Evolutionary conservation across 2,888 invertebrate species (phyloP).

Genomic region (Unio pictorum): DNA sequence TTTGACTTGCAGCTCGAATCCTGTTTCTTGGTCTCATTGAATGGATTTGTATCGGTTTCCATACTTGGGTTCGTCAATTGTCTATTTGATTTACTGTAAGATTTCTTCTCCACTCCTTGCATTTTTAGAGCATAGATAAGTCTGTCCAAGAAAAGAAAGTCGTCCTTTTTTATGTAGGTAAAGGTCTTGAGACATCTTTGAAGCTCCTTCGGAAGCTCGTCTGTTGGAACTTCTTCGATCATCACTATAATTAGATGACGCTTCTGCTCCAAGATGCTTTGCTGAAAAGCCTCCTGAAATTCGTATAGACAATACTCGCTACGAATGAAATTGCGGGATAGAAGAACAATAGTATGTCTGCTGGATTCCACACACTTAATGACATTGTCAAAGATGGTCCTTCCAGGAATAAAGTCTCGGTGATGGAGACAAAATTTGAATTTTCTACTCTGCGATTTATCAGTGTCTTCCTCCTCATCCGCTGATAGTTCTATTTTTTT

Average conservation of each 20-base stretch:
- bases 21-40: too few species aligned
- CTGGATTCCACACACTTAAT: conserved; percentile 90
- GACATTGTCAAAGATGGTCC: conserved; percentile 85
- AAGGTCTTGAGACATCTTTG: conserved; percentile 46
- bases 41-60: too few species aligned
- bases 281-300: conserved; percentile 90
- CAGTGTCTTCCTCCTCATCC: conserved; percentile 82
- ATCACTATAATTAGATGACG: conserved; percentile 87
- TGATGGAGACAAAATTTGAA: conserved; percentile 57
- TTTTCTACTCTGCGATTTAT: conserved; percentile 56
- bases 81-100: conserved; percentile 5
- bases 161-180: conserved; percentile 43
- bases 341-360: conserved; percentile 87
- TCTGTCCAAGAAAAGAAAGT: conserved; percentile 37
- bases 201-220: conserved; percentile 74
- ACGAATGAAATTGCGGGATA: conserved; percentile 90
- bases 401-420: conserved; percentile 56
- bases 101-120: conserved; percentile 6
- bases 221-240: conserved; percentile 86
- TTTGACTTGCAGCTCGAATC: too few species aligned
- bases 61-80: too few species aligned
- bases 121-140: conserved; percentile 35
- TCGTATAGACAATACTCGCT: conserved; percentile 93
- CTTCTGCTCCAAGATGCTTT: conserved; percentile 80
- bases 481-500: conserved; percentile 78